Evolutionary conservation across 2,888 invertebrate species (phyloP), one percentile per base, ranked within the genome.

Genomic region (Agriotes lineatus): DNA sequence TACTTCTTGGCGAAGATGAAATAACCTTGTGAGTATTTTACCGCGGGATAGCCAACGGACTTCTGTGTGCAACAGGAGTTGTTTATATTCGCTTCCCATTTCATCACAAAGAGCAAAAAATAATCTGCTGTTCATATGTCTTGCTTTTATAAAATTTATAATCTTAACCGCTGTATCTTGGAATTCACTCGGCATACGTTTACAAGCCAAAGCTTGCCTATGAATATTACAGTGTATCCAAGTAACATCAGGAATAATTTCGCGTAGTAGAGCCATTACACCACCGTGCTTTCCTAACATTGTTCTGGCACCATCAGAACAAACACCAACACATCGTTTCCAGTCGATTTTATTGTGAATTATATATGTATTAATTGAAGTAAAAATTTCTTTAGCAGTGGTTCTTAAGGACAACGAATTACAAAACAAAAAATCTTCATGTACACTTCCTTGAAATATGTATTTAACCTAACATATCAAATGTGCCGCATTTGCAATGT

Each of bases 1-100:
- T 16, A 75, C 68, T 58, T 75, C 75, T 54, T 69, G 52, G 33
- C 62, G 72, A 58, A 76, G 67, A 59, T 74, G 74, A 69, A 67
- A 73, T 10, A 72, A 56, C 12, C 73, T 45, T 10, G 63, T 52
- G 54, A 74, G 48, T 48, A 74, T 60, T 59, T 74, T 74, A 35
- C 73, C 74, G 14, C 66, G 71, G 52, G 68, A 74, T 16, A 74
- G 25, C 25, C 25, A 25, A 5, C 25, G 25, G 3, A 25, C 25
- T 25, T 25, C 25, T 25, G 25, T 25, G 58, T 72, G 62, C 33
- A 74, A 56, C 50, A 74, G 65, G 33, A 74, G 58, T 22, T 44
- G 45, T 10, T 39, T 50, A 66, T 72, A 64, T 19, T 68, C 19
- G 50, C 74, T 69, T 10, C 68, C 72, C 67, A 65, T 58, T 30